These are phyloP conservation scores for Netta rufina DNA, from an alignment of 2,797 vertebrate species.

Conservation along the genomic window DNA sequence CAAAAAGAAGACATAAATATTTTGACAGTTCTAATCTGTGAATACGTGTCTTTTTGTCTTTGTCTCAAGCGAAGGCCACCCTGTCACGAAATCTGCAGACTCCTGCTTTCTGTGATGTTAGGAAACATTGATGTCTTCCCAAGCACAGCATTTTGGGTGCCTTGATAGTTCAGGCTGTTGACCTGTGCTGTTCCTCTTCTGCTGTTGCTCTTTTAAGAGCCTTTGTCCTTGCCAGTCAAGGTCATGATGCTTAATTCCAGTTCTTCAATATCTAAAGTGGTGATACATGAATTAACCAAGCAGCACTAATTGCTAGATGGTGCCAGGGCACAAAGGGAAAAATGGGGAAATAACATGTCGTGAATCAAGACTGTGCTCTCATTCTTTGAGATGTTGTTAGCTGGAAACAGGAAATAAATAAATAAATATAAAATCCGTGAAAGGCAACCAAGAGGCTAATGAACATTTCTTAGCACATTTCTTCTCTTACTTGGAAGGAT, in stretches of 20 bases:
- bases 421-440: background rate
- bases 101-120: background rate
- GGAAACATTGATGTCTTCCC: background rate
- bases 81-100: background rate
- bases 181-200: background rate
- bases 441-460: background rate
- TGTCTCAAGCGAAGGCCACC: background rate
- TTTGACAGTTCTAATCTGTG: background rate
- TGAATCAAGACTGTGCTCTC: background rate
- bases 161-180: background rate
- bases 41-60: background rate
- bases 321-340: slow-evolving; percentile 26
- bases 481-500: background rate
- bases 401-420: background rate
- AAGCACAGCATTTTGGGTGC: background rate
- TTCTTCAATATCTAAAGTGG: background rate
- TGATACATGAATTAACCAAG: slow-evolving; percentile 38
- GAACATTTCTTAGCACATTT: background rate
- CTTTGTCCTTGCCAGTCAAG: slow-evolving; percentile 13
- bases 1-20: slow-evolving; percentile 2
- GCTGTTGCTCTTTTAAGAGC: slow-evolving; percentile 1
- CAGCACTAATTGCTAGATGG: slow-evolving; percentile 4
- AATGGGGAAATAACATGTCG: background rate
- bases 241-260: background rate
- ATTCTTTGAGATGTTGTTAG: background rate